Evolutionary conservation across 2,888 invertebrate species (phyloP), one percentile per base, ranked within the genome.

Genomic region (Tetramorium bicarinatum): DNA sequence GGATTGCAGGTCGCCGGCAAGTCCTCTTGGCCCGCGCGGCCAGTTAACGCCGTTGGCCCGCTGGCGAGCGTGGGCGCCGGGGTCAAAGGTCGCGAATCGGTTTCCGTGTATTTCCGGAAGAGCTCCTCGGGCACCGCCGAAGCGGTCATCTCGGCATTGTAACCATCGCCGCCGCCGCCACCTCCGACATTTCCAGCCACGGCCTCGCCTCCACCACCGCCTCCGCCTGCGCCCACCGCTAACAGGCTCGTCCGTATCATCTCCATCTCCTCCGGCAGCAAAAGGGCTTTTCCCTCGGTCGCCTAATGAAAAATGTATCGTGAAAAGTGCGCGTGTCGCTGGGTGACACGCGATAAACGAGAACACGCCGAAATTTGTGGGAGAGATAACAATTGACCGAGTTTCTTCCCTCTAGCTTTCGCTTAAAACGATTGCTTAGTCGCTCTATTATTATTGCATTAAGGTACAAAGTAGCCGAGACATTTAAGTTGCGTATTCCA

Each of bases 81-180:
- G 0, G 98, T 98, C 87, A 97, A 94, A 0, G 98, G 98, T 38
- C 98, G 95, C 0, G 98, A 98, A 93, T 98, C 98, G 0, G 98
- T 98, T 91, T 98, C 98, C 0, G 98, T 97, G 92, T 98, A 98
- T 87, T 97, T 97, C 18, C 94, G 92, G 84, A 94, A 94, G 56
- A 94, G 86, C 87, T 94, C 94, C 79, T 94, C 94, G 3, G 94
- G 94, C 18, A 94, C 93, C 47, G 79, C 74, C 44, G 77, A 69
- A 7, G 83, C 56, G 0, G 79, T 77, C 8, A 80, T 61, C 44
- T 91, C 89, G 8, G 69, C n/a, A 41, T 87, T 87, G 8, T 47
- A 67, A 6, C 67, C 79, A 25, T 77, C 82, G 9, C 72, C 77
- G 34, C 59, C 76, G n/a, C 9, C 13, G 34, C 71, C 75, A 54